Evolutionary conservation across 2,797 vertebrate genomes (phyloP).

Genomic region (Centropyge bicolor): DNA sequence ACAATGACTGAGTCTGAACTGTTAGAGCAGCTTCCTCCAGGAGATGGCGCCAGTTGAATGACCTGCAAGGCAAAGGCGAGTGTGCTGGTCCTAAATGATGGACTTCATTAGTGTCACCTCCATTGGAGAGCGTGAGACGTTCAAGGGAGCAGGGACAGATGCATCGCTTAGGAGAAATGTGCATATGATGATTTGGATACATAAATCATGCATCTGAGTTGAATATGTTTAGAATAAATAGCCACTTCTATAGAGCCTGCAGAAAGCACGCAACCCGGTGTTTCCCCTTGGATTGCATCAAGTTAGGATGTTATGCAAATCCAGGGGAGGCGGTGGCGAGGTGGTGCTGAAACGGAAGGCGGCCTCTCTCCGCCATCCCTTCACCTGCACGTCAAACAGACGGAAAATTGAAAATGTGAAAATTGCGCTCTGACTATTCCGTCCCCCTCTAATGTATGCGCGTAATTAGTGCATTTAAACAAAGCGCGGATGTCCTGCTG

Average conservation of each 20-base stretch:
- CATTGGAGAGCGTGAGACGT: background rate
- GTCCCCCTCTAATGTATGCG: slow-evolving; percentile 79
- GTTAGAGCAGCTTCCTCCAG: slow-evolving; percentile 62
- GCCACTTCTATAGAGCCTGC: background rate
- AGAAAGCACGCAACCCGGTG: slow-evolving; percentile 25
- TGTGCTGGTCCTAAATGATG: slow-evolving; percentile 13
- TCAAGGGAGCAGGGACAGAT: background rate
- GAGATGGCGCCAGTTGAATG: slow-evolving; percentile 85
- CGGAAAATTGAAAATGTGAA: slow-evolving; percentile 84
- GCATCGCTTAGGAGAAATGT: background rate
- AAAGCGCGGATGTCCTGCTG: slow-evolving; percentile 89
- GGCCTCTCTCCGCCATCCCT: slow-evolving; percentile 71
- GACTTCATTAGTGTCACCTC: slow-evolving; percentile 26
- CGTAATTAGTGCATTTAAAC: slow-evolving; percentile 91
- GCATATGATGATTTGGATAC: background rate
- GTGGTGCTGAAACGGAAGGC: slow-evolving; percentile 59
- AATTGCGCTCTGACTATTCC: slow-evolving; percentile 80
- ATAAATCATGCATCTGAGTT: background rate
- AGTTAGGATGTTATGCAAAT: slow-evolving; percentile 82
- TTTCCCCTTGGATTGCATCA: slow-evolving; percentile 63
- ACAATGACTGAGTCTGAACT: slow-evolving; percentile 8
- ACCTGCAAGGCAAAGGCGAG: slow-evolving; percentile 38
- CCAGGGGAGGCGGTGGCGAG: slow-evolving; percentile 68
- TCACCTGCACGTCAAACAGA: slow-evolving; percentile 82
- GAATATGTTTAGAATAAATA: background rate